Conservation (phyloP, 1,140 invertebrate genomes). For the Drosophila tropicalis region DNA sequence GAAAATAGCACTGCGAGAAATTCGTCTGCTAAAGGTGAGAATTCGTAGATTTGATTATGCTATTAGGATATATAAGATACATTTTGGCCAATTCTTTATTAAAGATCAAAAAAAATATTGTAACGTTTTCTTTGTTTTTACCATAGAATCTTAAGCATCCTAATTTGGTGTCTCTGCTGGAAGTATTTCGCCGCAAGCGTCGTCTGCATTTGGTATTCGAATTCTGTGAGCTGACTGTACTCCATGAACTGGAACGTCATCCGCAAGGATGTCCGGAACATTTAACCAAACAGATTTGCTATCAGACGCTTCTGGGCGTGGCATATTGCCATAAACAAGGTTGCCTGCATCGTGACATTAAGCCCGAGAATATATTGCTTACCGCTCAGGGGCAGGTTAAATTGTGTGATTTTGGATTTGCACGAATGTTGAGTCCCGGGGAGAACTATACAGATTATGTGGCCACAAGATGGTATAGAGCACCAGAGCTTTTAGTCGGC, state of each 20-base stretch:
- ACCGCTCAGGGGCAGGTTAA: constrained; percentile 97
- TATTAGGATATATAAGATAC: too few relatives aligned
- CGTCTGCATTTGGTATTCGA: constrained; percentile 99
- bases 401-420: constrained; percentile 99
- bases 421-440: constrained; percentile 97
- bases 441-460: constrained; percentile 99
- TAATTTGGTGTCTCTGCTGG: constrained; percentile 98
- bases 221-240: constrained; percentile 98
- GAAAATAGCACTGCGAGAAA: constrained; percentile 99
- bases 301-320: constrained; percentile 97
- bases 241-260: constrained; percentile 97
- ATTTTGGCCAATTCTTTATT: too few relatives aligned
- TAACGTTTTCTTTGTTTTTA: not conserved
- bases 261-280: constrained; percentile 93
- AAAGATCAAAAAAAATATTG: constrained; percentile 19
- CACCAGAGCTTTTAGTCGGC: constrained; percentile 97
- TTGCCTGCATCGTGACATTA: constrained; percentile 98
- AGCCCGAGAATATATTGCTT: constrained; percentile 99
- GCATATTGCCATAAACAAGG: constrained; percentile 98
- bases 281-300: constrained; percentile 95
- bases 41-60: too few relatives aligned
- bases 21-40: constrained; percentile 96
- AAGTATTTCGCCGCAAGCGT: constrained; percentile 98
- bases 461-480: constrained; percentile 98
- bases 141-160: constrained; percentile 98